Conservation (phyloP, 1,140 invertebrate genomes). For the Macrosteles quadrilineatus region DNA sequence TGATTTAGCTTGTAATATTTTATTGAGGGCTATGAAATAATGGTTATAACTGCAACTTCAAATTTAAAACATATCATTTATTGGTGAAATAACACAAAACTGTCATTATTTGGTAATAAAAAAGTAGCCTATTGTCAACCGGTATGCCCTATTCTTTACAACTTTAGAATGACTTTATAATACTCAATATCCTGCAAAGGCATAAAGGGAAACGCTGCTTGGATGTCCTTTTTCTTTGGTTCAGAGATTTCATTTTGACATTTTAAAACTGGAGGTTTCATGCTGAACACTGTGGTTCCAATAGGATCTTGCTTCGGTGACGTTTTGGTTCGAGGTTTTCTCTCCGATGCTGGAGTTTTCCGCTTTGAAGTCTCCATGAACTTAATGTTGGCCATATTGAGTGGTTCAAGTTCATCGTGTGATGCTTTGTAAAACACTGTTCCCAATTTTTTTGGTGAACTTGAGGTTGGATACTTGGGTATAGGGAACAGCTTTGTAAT, state of each 20-base stretch:
- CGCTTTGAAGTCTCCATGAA: constrained; percentile 20
- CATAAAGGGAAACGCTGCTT: constrained; percentile 24
- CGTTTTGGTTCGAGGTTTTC: background rate
- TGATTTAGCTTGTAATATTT: background rate
- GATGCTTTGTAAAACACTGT: constrained; percentile 23
- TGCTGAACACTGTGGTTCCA: background rate
- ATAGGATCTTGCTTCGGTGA: background rate
- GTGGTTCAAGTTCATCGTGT: constrained; percentile 12
- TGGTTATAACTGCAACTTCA: background rate
- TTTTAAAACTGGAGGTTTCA: constrained; percentile 12
- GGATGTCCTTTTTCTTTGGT: constrained; percentile 17
- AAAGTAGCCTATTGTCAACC: background rate
- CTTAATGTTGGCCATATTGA: constrained; percentile 25
- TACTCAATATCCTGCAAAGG: constrained; percentile 22
- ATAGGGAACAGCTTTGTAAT: too few species aligned
- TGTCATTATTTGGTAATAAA: background rate
- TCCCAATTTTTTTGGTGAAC: constrained; percentile 16
- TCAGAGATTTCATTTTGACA: background rate
- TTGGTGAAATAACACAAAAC: background rate
- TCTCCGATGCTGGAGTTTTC: background rate
- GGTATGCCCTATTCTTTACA: background rate
- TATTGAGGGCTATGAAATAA: background rate
- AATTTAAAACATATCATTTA: background rate
- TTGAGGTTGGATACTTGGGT: constrained; percentile 30
- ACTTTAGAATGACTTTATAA: constrained; percentile 15